These are phyloP conservation scores for Larimichthys polyactis DNA, from an alignment of 2,113 vertebrate species.

Conservation along the genomic window DNA sequence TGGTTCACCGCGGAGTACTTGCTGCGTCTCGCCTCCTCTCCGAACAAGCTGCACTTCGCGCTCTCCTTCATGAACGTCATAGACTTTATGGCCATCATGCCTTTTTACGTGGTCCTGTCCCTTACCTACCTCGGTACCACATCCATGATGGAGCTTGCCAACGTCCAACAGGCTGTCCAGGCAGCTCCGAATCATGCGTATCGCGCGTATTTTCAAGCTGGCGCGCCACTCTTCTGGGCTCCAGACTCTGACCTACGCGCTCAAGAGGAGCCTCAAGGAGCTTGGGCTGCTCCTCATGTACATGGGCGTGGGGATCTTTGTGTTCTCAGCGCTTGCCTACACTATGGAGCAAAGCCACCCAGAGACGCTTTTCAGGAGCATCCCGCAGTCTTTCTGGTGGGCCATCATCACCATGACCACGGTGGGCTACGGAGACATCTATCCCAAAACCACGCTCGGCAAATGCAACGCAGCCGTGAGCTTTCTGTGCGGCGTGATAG, in stretches of 20 bases:
- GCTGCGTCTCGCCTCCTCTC: slow-evolving; percentile 91
- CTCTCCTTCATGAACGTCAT: slow-evolving; percentile 96
- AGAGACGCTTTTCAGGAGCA: slow-evolving; percentile 97
- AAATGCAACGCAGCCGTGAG: slow-evolving; percentile 97
- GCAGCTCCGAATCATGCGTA: slow-evolving; percentile 94
- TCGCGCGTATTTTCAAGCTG: slow-evolving; percentile 95
- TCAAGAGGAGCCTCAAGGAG: slow-evolving; percentile 96
- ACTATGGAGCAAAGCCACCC: slow-evolving; percentile 98
- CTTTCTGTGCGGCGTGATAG: slow-evolving; percentile 97
- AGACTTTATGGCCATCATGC: slow-evolving; percentile 93
- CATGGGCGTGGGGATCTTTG: slow-evolving; percentile 96
- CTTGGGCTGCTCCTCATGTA: slow-evolving; percentile 96
- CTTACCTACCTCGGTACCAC: slow-evolving; percentile 92
- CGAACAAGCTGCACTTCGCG: slow-evolving; percentile 91
- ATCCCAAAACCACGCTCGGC: slow-evolving; percentile 97
- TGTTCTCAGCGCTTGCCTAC: slow-evolving; percentile 96
- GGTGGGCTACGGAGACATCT: slow-evolving; percentile 97
- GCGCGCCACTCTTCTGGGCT: slow-evolving; percentile 95
- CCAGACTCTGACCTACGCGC: slow-evolving; percentile 95
- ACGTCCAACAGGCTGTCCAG: slow-evolving; percentile 95
- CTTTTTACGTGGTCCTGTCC: slow-evolving; percentile 93
- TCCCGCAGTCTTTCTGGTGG: slow-evolving; percentile 99
- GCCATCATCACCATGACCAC: slow-evolving; percentile 99
- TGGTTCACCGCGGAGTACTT: slow-evolving; percentile 97
- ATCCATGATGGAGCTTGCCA: slow-evolving; percentile 93